Base-by-base conservation (phyloP, 2,797 vertebrate genomes). In the Eupleurogrammus muticus region DNA sequence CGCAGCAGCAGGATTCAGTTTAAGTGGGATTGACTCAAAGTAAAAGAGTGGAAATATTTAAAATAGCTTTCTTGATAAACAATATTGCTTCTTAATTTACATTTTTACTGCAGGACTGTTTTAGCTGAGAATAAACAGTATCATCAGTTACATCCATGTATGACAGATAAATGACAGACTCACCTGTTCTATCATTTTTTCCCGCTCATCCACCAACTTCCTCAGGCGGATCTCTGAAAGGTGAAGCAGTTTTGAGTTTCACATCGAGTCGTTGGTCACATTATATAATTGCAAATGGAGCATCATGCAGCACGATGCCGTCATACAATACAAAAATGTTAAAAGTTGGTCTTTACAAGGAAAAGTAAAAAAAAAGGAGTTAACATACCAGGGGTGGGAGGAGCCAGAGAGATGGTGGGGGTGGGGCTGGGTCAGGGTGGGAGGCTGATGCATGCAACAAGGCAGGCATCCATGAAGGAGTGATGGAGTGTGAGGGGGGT, bases 141-240 rank as follows among this genome's bases (percentile, higher is more conserved):
- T 32, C 19, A 20, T 34, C 24, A 38, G 17, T 10, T 21, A 17
- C 14, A 48, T 38, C 2, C 17, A 32, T 16, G 16, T 32, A 67
- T 20, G 14, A 44, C 3, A 5, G 11, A 28, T 17, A 49, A 42
- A 51, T 8, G 5, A 8, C 3, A 3, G 44, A 70, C 66, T 90
- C 92, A 98, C 97, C 96, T 99, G 97, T 70, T 97, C 96, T 52
- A 97, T 90, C 65, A 99, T 94, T 81, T 92, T 93, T 77, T 98
- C 96, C 35, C 97, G 94, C 83, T 99, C 97, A 17, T 97, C 96
- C 44, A 96, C 81, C 60, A 98, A 94, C 73, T 94, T 99, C 88
- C 95, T 96, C 88, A 98, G 90, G 71, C 96, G 96, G 65, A 93
- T 94, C 86, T 98, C 97, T 99, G 87, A 38, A 95, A 95, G 71